Percentiles rank a stretch among this genome's conserved stretches.
Conservation (phyloP, 2,113 vertebrate genomes). For the Phocoena phocoena region DNA sequence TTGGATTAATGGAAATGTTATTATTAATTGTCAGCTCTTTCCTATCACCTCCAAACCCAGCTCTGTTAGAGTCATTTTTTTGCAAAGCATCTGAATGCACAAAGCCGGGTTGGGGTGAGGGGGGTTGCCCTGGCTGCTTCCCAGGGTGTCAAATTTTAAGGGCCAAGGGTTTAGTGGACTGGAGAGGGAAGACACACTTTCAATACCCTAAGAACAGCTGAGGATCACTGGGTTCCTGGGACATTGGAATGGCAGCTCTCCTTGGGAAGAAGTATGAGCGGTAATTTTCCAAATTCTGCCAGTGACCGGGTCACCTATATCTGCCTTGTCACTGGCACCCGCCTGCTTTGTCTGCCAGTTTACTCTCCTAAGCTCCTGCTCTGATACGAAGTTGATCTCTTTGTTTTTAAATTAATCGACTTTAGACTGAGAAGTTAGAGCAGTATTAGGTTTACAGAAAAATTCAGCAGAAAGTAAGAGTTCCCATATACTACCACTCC, state of each 20-base stretch:
- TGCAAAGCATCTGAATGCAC: slow-evolving; percentile 28
- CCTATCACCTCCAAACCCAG: not conserved
- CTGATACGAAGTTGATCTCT: not conserved
- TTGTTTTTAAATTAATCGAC: not conserved
- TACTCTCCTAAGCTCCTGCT: not conserved
- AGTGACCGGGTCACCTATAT: not conserved
- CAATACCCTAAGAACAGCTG: not conserved
- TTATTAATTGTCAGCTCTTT: slow-evolving; percentile 13
- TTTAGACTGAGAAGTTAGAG: not conserved
- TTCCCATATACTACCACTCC: not conserved
- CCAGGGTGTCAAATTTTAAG: not conserved
- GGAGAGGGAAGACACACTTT: not conserved
- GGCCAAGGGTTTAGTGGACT: not conserved
- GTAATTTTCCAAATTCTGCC: not conserved
- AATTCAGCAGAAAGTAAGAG: not conserved
- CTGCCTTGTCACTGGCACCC: not conserved
- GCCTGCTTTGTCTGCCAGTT: not conserved
- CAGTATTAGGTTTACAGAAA: not conserved
- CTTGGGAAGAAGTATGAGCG: not conserved
- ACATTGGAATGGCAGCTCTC: not conserved
- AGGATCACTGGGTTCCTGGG: not conserved
- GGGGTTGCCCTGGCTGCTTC: not conserved
- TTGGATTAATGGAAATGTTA: not conserved
- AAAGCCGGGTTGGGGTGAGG: not conserved
- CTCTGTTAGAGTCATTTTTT: not conserved